Base-by-base conservation (phyloP, 2,888 invertebrate genomes). In the Chymomyza caudatula region DNA sequence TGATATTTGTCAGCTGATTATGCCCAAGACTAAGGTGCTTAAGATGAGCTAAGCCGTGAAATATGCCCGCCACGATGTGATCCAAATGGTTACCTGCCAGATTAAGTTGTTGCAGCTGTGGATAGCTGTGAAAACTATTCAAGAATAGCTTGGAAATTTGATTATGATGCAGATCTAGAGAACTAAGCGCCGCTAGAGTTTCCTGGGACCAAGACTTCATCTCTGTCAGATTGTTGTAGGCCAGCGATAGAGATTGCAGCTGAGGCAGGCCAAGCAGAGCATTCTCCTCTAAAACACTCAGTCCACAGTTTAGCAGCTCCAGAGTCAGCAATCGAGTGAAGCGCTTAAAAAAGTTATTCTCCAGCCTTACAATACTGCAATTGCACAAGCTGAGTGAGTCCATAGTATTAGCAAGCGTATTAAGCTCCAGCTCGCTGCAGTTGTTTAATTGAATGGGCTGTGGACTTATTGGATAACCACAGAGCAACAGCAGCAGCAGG, bases 121-220 rank as follows among this genome's bases (percentile, higher is more conserved):
- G 88, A 78, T 86, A 90, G 0, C 73, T 78, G 0, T 56, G 59
- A 19, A 90, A 89, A 6, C 83, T 79, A 1, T 77, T 74, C 0
- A 70, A 52, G 2, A 73, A 64, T 3, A 90, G 59, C 0, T 61
- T 52, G 2, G 43, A 64, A 8, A 90, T 82, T 0, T 60, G 54
- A 66, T 90, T 90, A 3, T 88, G 81, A 6, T 89, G 87, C 15
- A 90, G 53, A 70, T 90, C 90, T 11, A 90, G 66, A 2, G 78
- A 66, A 5, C 66, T 65, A 1, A 90, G 73, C 0, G 83, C 81
- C 1, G 66, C 69, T 52, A 90, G 65, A n/a, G 88, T 87, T 11
- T 84, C 76, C 49, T 77, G 73, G 4, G 89, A 83, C 90, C 90
- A 91, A 2, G 88, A 81, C 23, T 84, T 83, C 0, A 91, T 64